phyloP scores from a whole-genome alignment of 2,797 vertebrate species.

The Crenichthys baileyi region DNA sequence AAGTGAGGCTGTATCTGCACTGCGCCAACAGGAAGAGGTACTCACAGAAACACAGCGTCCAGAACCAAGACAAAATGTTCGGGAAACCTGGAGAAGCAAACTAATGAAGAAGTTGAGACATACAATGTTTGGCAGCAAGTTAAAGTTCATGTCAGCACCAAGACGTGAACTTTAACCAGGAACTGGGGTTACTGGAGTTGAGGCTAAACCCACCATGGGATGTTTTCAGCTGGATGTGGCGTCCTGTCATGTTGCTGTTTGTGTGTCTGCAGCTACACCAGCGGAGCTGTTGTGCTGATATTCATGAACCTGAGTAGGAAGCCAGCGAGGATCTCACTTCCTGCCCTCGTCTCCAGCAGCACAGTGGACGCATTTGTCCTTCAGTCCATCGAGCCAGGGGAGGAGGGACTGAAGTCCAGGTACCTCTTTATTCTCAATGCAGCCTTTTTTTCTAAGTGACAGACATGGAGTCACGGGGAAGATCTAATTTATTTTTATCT shows the following conservation, averaged over 20 bases:
- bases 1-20: conserved; percentile 90
- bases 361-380: conserved; percentile 88
- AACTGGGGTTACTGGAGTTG: too few species aligned
- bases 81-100: background rate
- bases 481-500: conserved; percentile 1
- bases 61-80: background rate
- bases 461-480: background rate
- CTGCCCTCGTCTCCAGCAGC: conserved; percentile 67
- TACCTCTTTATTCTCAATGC: conserved; percentile 57
- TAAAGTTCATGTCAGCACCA: background rate
- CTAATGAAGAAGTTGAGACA: background rate
- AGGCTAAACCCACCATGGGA: background rate
- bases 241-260: conserved; percentile 1
- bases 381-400: conserved; percentile 75
- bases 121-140: background rate
- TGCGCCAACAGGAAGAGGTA: conserved; percentile 88
- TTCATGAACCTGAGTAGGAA: conserved; percentile 86
- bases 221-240: background rate
- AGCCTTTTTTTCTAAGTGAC: conserved; percentile 17
- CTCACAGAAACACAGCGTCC: background rate
- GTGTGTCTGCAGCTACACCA: conserved; percentile 76
- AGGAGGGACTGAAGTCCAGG: conserved; percentile 87
- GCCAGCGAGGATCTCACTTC: conserved; percentile 77
- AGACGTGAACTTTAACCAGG: background rate
- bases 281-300: conserved; percentile 88